Base-by-base conservation (phyloP, 2,797 vertebrate species). In the Octomys mimax region DNA sequence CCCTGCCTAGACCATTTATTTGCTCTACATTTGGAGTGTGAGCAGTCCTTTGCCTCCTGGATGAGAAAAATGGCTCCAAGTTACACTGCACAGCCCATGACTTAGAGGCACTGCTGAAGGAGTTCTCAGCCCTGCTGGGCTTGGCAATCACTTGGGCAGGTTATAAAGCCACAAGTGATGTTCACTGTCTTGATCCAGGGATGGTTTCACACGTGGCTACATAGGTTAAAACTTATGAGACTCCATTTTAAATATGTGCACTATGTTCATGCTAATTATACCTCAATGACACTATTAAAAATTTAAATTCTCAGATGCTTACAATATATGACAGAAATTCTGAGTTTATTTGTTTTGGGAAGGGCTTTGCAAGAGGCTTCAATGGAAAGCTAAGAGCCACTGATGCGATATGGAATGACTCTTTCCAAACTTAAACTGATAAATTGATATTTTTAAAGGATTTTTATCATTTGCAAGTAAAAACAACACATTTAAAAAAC, bases 251-350 rank as follows among this genome's bases (percentile, higher is more conserved):
- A 91, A 71, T 71, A 62, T 31, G 16, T 42, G 3, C 18, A 52
- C 11, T n/a, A 68, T 39, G 18, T 62, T 86, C 36, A 39, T 26
- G 13, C 78, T 73, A 91, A 90, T 79, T 95, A 79, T 28, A 26
- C 5, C 24, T 81, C 61, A 68, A 68, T 78, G 77, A 92, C 61
- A 28, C 5, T 86, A 24, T 77, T 94, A 78, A 92, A 96, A 89
- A 62, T 42, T 52, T 75, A 87, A 79, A 78, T 61, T 22, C 21
- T 19, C 22, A 62, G 14, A 68, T 59, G 28, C 61, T 59, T 26
- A 49, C 91, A 93, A 73, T 77, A 21, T 11, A 71, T 21, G n/a
- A 62, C 36, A 31, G 42, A 84, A 71, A 87, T 95, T 95, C 61
- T 71, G 39, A 88, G 70, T 95, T 85, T 62, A 71, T 12, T 59